phyloP scores from a whole-genome alignment of 2,113 vertebrate genomes.

The Platichthys stellatus region DNA sequence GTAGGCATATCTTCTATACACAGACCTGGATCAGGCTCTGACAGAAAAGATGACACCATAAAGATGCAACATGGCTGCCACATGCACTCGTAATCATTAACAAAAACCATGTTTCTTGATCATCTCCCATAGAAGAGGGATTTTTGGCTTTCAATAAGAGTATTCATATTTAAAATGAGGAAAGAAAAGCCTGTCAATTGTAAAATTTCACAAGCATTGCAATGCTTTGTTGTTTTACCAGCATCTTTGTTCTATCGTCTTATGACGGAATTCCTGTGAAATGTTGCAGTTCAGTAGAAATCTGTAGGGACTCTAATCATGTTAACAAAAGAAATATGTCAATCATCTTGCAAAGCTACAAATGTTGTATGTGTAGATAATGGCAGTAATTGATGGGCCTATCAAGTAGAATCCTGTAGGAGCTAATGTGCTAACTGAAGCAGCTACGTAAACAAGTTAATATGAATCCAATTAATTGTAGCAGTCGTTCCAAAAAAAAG shows the following conservation, averaged over 20 bases:
- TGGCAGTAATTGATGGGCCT: too few species aligned
- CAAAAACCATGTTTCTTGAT: not conserved
- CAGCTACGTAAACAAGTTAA: too few species aligned
- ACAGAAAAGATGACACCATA: not conserved
- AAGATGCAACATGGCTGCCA: not conserved
- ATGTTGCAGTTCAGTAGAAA: too few species aligned
- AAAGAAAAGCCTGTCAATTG: not conserved
- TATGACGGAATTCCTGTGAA: too few species aligned
- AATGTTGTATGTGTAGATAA: too few species aligned
- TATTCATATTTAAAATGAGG: conserved; percentile 8
- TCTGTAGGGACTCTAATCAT: too few species aligned
- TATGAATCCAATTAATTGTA: too few species aligned
- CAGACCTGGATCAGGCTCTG: not conserved
- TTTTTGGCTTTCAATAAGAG: conserved; percentile 12
- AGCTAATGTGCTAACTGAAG: too few species aligned
- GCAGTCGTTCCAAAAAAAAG: too few species aligned
- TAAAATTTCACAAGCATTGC: not conserved
- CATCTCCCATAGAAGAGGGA: not conserved
- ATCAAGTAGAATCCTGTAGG: too few species aligned
- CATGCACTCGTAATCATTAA: not conserved
- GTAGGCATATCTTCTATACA: not conserved
- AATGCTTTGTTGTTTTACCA: conserved; percentile 16
- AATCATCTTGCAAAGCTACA: too few species aligned
- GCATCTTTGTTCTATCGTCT: not conserved
- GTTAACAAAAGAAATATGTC: too few species aligned